Base-by-base conservation (phyloP, 2,797 vertebrate species). In the Sebastes minor region DNA sequence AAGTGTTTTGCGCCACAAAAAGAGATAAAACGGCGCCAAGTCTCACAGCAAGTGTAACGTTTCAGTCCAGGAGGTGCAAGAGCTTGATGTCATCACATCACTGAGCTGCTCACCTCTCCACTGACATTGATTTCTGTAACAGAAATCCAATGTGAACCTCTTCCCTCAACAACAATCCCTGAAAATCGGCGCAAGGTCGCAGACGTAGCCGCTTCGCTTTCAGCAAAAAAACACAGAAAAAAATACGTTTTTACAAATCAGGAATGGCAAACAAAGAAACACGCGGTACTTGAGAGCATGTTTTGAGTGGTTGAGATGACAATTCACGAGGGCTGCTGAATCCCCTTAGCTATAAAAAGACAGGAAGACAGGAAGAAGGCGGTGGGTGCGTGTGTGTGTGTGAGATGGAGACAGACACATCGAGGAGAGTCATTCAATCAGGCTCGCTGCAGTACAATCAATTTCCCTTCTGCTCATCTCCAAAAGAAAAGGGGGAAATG, bases 91-190 rank as follows among this genome's bases (percentile, higher is more conserved):
- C 68, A 63, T 67, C 32, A 8, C 27, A 32, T 32, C 49, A 30
- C 67, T 18, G 28, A 67, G 82, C 85, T 52, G 52, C 82, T 63
- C 75, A 32, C 33, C 68, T 76, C 78, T 16, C 46, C n/a, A 30
- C 64, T 18, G 35, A 83, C 59, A 91, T 82, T 57, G 87, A 92
- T 88, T 89, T 91, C 64, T 82, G 89, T 71, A 89, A 91, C 80
- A 65, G 76, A 46, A 18, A 82, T 76, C 68, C 68, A 84, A 84
- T 66, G 80, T 85, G 81, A 90, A 80, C 79, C 69, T 63, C 32
- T 66, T 53, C 55, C 30, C 14, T n/a, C 28, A 46, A 74, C 46
- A 66, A 72, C n/a, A 42, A 56, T 65, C 74, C 46, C 64, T 46
- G 35, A 56, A 74, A 22, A 69, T 1, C 6, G 2, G 25, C 30